These are phyloP conservation scores for Trichogramma pretiosum DNA, from an alignment of 1,140 invertebrate species.

Conservation along the genomic window DNA sequence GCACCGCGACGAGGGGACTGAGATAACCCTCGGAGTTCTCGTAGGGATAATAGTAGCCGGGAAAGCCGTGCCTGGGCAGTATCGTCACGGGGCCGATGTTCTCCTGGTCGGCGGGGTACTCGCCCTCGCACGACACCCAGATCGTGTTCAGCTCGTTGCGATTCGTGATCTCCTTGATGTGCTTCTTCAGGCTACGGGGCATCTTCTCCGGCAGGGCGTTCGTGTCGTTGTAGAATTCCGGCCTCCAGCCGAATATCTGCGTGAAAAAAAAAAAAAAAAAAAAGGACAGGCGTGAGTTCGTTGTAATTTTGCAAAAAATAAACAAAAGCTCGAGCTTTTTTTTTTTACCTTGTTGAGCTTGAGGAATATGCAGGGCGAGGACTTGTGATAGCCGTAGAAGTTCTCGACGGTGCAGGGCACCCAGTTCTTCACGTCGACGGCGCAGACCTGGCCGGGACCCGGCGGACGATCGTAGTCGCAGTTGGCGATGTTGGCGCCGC, in stretches of 20 bases:
- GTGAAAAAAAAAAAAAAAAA: slow-evolving; percentile 6
- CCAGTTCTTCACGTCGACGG: slow-evolving; percentile 55
- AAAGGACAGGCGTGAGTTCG: too few species aligned
- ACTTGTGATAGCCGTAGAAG: slow-evolving; percentile 67
- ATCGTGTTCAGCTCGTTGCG: slow-evolving; percentile 60
- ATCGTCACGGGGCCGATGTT: slow-evolving; percentile 75
- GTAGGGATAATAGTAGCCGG: slow-evolving; percentile 75
- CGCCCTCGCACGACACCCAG: slow-evolving; percentile 81
- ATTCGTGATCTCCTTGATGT: slow-evolving; percentile 46
- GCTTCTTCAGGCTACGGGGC: slow-evolving; percentile 53
- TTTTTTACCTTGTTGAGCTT: slow-evolving; percentile 77
- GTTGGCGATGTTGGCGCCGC: slow-evolving; percentile 48
- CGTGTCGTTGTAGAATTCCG: slow-evolving; percentile 60
- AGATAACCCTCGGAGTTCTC: slow-evolving; percentile 75
- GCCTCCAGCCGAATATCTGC: slow-evolving; percentile 68
- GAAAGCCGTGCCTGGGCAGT: slow-evolving; percentile 58
- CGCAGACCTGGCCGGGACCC: slow-evolving; percentile 50
- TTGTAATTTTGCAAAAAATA: too few species aligned
- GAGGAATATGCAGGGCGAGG: slow-evolving; percentile 72
- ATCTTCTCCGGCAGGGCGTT: slow-evolving; percentile 53
- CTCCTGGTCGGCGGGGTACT: slow-evolving; percentile 82
- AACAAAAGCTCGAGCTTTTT: too few species aligned
- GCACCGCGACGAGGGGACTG: slow-evolving; percentile 78
- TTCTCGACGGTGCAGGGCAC: slow-evolving; percentile 60
- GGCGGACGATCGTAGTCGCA: slow-evolving; percentile 49